Base-by-base conservation (phyloP, 1,140 invertebrate species). In the Neelides sp. region DNA sequence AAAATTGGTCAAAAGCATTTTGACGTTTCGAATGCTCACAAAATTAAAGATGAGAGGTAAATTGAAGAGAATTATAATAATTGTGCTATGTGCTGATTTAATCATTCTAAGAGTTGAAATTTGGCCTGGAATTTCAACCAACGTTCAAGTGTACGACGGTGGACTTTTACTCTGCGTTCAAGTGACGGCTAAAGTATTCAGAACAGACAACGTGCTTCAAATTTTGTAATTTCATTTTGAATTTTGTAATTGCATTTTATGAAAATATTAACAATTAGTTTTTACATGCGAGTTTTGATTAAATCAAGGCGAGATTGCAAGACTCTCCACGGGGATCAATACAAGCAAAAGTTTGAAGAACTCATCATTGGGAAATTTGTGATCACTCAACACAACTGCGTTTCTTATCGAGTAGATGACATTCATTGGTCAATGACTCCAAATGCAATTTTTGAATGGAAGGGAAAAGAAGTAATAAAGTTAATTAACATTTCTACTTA, bases 361-460 rank as follows among this genome's bases (percentile, higher is more conserved):
- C 68, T 71, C 36, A 62, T 89, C 0, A 66, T 84, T 24, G 85
- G 83, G 57, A 62, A 61, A 58, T 66, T 79, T 44, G 86, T 95
- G 0, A 65, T 95, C n/a, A 94, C 91, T 0, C 73, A 81, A 39
- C 95, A 95, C 61, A 96, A 95, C 59, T 91, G 92, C 60, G 82
- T 78, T 62, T 85, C 83, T 0, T 96, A 96, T 64, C 70, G 77
- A 27, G 72, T 97, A 19, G 88, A 92, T 68, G 91, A 95, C 62
- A 78, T 97, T 1, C 64, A 68, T 2, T 83, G 76, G 71, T 71
- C 81, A 36, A 79, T 78, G 64, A 71, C 70, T 10, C 77, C 78
- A 7, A 69, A 54, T 0, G 74, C 77, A 1, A 65, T 57, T 0
- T 81, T 78, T 37, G 73, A 66, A 30, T 4, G 19, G 4, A 35